phyloP scores from a whole-genome alignment of 2,888 invertebrate species.

The Sepiola atlantica region DNA sequence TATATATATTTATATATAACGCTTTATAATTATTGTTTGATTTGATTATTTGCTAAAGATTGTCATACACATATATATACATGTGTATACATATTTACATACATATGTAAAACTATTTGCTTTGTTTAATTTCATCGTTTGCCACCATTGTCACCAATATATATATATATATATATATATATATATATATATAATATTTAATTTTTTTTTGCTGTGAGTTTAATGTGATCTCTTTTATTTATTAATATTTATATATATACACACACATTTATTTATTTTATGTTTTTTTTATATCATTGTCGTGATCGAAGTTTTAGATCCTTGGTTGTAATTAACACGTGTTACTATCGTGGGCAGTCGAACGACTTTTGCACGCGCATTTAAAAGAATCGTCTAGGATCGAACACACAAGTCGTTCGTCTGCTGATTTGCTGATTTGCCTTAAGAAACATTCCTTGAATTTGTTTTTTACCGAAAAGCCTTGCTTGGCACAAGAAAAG shows the following conservation, averaged over 20 bases:
- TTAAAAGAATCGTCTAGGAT: not conserved
- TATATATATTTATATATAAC: not conserved
- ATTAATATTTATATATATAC: not conserved
- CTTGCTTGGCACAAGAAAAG: not conserved
- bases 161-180: not conserved
- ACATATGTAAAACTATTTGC: not conserved
- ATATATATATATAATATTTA: not conserved
- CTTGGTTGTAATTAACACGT: not conserved
- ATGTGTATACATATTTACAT: not conserved
- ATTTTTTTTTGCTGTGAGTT: not conserved
- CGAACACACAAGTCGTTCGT: not conserved
- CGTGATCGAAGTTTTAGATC: not conserved
- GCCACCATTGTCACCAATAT: not conserved
- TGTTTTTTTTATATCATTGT: not conserved
- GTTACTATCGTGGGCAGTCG: not conserved
- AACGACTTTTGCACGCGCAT: not conserved
- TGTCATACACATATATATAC: not conserved
- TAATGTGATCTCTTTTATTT: not conserved
- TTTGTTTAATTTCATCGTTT: not conserved
- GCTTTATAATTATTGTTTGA: not conserved
- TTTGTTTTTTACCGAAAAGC: not conserved
- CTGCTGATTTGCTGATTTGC: not conserved
- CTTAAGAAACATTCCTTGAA: not conserved
- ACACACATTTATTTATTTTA: not conserved
- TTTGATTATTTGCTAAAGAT: not conserved